These are phyloP conservation scores for Eupleurogrammus muticus DNA, from an alignment of 2,797 vertebrate species.

Conservation along the genomic window DNA sequence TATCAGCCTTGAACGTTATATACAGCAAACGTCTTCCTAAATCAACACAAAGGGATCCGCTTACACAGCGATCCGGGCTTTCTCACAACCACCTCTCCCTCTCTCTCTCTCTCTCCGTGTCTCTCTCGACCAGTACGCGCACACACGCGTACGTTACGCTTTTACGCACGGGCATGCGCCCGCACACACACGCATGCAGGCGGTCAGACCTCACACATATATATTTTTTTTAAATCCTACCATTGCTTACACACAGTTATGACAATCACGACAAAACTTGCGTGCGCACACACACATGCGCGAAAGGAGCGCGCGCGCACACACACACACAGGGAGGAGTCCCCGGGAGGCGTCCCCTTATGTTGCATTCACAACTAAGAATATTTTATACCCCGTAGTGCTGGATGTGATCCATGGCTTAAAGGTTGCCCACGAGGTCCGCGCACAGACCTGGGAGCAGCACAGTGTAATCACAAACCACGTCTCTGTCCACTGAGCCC, in stretches of 20 bases:
- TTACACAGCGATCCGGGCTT: conserved; percentile 84
- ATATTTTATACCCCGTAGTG: conserved; percentile 81
- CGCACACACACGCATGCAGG: conserved; percentile 44
- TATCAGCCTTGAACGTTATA: conserved; percentile 92
- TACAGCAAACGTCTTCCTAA: conserved; percentile 91
- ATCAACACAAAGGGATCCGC: conserved; percentile 92
- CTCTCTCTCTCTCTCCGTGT: conserved; percentile 52
- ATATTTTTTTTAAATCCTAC: too few relatives aligned
- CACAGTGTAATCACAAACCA: conserved; percentile 62
- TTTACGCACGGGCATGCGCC: conserved; percentile 69
- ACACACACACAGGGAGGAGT: conserved; percentile 35
- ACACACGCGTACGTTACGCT: conserved; percentile 64
- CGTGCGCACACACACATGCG: conserved; percentile 8
- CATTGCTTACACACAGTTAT: conserved; percentile 33
- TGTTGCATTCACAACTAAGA: conserved; percentile 75
- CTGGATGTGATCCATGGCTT: conserved; percentile 84
- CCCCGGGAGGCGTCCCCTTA: conserved; percentile 59
- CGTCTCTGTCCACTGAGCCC: conserved; percentile 30
- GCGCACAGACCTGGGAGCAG: conserved; percentile 79
- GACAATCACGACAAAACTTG: conserved; percentile 36
- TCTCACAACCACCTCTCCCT: conserved; percentile 76
- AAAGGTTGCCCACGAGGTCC: conserved; percentile 82
- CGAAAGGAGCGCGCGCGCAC: conserved; percentile 28
- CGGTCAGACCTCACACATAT: conserved; percentile 45
- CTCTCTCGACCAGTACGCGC: conserved; percentile 58